Conservation (phyloP, 1,140 invertebrate species). For the Calosoma granatense region DNA sequence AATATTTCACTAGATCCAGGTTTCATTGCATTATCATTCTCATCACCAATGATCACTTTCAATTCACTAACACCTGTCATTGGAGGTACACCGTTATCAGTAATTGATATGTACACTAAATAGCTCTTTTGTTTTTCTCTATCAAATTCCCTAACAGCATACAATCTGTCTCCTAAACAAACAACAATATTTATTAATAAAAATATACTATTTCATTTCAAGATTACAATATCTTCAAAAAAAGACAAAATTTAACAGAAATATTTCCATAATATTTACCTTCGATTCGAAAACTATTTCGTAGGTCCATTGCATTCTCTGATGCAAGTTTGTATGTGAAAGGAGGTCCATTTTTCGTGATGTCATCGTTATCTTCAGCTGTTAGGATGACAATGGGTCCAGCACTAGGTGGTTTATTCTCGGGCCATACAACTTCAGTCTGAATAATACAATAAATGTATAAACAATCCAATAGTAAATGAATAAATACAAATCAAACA, state of each 20-base stretch:
- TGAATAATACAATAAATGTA: too few species aligned
- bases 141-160: conserved; percentile 66
- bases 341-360: conserved; percentile 67
- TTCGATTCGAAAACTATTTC: conserved; percentile 59
- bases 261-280: conserved; percentile 43
- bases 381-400: conserved; percentile 59
- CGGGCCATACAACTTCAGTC: conserved; percentile 69
- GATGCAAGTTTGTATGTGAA: conserved; percentile 68
- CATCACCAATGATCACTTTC: conserved; percentile 79
- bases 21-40: conserved; percentile 79
- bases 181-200: not conserved
- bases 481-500: not conserved
- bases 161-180: conserved; percentile 32
- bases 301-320: conserved; percentile 50
- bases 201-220: conserved; percentile 15
- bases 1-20: conserved; percentile 77
- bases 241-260: too few species aligned
- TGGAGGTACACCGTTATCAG: conserved; percentile 63
- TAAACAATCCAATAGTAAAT: conserved; percentile 13
- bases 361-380: conserved; percentile 71
- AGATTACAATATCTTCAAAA: conserved; percentile 14
- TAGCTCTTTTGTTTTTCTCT: conserved; percentile 82
- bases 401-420: conserved; percentile 57
- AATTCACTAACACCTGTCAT: conserved; percentile 65
- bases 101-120: conserved; percentile 76